These are phyloP conservation scores for Chromoteleia sp. DNA, from an alignment of 2,888 invertebrate species.

Conservation along the genomic window DNA sequence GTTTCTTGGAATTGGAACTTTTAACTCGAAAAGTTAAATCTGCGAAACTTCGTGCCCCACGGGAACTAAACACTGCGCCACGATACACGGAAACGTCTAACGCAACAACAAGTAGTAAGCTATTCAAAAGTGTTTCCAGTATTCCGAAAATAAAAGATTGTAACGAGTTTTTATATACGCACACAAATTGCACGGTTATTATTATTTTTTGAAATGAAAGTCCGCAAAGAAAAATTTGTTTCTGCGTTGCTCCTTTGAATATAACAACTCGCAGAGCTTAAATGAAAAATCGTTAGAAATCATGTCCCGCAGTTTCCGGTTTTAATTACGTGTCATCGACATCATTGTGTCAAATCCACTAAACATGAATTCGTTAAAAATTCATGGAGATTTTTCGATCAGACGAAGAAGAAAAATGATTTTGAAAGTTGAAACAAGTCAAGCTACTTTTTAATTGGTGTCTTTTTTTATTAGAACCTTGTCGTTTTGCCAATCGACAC, in stretches of 20 bases:
- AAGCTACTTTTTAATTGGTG: too few relatives aligned
- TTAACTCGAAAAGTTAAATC: slow-evolving; percentile 13
- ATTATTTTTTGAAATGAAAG: not conserved
- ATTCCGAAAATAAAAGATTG: slow-evolving; percentile 15
- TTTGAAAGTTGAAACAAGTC: too few relatives aligned
- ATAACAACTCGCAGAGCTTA: not conserved
- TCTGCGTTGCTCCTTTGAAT: not conserved
- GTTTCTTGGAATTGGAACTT: too few relatives aligned
- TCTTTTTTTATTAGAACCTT: too few relatives aligned
- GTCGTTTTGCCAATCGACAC: too few relatives aligned
- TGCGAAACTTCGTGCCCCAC: slow-evolving; percentile 4
- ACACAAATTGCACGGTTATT: not conserved
- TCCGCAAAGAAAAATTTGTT: not conserved
- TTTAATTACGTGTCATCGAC: not conserved
- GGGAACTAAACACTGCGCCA: slow-evolving; percentile 2
- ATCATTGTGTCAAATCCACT: not conserved
- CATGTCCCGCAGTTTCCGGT: not conserved
- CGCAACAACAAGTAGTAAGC: slow-evolving; percentile 17
- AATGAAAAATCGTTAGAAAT: not conserved
- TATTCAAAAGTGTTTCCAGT: slow-evolving; percentile 12
- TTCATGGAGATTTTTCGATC: not conserved
- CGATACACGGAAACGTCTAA: not conserved
- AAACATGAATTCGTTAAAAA: not conserved
- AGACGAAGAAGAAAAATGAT: not conserved
- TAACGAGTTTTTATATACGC: slow-evolving; percentile 2